phyloP scores from a whole-genome alignment of 2,888 invertebrate species.

The Chorisops tibialis region DNA sequence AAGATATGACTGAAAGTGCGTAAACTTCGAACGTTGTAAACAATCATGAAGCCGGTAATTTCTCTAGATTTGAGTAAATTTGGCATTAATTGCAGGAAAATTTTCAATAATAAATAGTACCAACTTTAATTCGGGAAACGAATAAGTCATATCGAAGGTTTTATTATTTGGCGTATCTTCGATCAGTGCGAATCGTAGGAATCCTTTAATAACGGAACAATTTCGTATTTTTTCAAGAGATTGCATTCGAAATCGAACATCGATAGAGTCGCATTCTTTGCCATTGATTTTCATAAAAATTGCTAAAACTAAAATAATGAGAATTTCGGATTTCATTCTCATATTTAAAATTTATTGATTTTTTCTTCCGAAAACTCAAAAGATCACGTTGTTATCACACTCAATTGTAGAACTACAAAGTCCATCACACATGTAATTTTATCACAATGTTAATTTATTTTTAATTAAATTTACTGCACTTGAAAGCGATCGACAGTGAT shows the following conservation, averaged over 20 bases:
- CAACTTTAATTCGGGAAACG: conserved; percentile 63
- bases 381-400: too few species aligned
- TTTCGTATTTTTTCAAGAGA: conserved; percentile 55
- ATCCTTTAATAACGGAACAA: conserved; percentile 78
- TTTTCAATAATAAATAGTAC: background rate
- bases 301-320: too few species aligned
- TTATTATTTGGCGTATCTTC: conserved; percentile 45
- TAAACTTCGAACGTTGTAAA: conserved; percentile 73
- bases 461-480: too few species aligned
- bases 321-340: too few species aligned
- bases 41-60: conserved; percentile 78
- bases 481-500: too few species aligned
- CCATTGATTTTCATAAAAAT: conserved; percentile 25
- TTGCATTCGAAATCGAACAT: conserved; percentile 56
- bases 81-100: conserved; percentile 2
- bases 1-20: conserved; percentile 71
- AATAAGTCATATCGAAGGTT: conserved; percentile 54
- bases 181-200: conserved; percentile 68
- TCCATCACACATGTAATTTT: too few species aligned
- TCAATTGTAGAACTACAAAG: too few species aligned
- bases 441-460: too few species aligned
- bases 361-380: too few species aligned
- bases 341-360: too few species aligned
- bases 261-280: conserved; percentile 58
- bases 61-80: conserved; percentile 54